phyloP scores from a whole-genome alignment of 2,797 vertebrate species.

The Galagoides demidoff region DNA sequence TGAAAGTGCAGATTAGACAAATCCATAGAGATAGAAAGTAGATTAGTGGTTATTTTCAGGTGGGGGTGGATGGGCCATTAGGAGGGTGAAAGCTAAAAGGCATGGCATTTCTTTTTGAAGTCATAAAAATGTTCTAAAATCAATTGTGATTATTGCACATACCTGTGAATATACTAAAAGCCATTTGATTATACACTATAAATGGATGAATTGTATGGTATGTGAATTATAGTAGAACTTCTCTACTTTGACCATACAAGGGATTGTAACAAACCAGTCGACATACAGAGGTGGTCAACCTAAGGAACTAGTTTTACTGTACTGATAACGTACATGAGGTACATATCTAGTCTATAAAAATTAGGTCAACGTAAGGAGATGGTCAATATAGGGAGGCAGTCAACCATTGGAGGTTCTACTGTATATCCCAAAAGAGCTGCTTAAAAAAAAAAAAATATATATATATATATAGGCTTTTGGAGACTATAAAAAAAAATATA shows the following conservation, averaged over 20 bases:
- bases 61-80: neutral
- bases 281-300: too few species aligned
- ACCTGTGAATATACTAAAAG: slow-evolving; percentile 13
- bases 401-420: too few species aligned
- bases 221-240: neutral
- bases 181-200: neutral
- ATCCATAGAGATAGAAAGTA: neutral
- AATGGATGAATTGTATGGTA: neutral
- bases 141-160: neutral
- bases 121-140: neutral
- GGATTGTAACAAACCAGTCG: too few species aligned
- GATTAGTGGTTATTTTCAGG: neutral
- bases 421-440: neutral
- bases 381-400: too few species aligned
- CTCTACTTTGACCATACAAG: too few species aligned
- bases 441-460: too few species aligned
- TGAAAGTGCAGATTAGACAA: neutral
- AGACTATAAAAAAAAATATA: neutral
- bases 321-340: too few species aligned
- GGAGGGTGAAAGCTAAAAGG: neutral
- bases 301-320: too few species aligned
- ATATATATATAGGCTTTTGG: neutral
- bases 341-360: too few species aligned
- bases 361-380: too few species aligned
- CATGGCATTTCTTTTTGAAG: neutral